A percentile compares a stretch with the other conserved stretches of the same genome.
phyloP scores from a whole-genome alignment of 1,140 invertebrate species.

The Scylla paramamosain region DNA sequence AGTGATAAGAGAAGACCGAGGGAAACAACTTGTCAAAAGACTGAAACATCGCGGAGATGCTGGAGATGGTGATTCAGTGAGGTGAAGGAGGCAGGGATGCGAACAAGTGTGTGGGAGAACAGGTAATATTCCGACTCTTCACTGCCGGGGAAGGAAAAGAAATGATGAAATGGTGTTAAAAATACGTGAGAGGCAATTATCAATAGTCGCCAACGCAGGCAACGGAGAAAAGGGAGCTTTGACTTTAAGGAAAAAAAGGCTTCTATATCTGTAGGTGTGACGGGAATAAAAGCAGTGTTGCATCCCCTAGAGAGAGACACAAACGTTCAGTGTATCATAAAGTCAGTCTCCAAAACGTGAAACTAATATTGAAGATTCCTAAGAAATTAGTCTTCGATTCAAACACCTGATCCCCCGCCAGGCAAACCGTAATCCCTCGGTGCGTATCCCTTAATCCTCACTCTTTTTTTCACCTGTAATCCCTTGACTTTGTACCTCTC shows the following conservation, averaged over 20 bases:
- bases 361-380: slow-evolving; percentile 1
- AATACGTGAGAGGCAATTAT: background rate
- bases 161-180: background rate
- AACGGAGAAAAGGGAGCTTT: background rate
- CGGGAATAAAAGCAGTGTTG: background rate
- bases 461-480: slow-evolving; percentile 9
- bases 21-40: slow-evolving; percentile 5
- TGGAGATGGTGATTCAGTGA: background rate
- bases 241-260: background rate
- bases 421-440: slow-evolving; percentile 5
- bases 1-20: slow-evolving; percentile 9
- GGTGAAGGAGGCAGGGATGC: background rate
- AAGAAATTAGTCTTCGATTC: slow-evolving; percentile 23
- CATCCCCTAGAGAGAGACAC: background rate
- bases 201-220: background rate
- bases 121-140: background rate
- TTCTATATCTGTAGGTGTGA: background rate
- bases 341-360: slow-evolving; percentile 11
- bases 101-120: background rate
- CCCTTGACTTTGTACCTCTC: slow-evolving; percentile 8
- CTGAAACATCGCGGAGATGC: background rate
- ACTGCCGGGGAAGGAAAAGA: background rate
- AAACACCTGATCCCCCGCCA: slow-evolving; percentile 9
- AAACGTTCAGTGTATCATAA: slow-evolving; percentile 5
- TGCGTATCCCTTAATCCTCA: background rate